Base-by-base conservation (phyloP, 2,888 invertebrate genomes). In the Buathra laborator region DNA sequence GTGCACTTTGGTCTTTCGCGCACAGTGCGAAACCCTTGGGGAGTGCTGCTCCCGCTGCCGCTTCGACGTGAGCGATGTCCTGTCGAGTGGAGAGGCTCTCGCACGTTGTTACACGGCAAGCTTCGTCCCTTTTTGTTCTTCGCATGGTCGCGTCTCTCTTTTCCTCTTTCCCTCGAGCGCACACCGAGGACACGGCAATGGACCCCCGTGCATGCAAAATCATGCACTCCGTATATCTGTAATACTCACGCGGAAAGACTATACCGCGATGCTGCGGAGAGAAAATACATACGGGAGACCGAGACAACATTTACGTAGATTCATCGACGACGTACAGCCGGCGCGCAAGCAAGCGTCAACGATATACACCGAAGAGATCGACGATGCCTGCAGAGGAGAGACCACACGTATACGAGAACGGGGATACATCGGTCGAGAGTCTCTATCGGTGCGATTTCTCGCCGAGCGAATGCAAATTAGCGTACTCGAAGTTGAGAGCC, bases 51-150 rank as follows among this genome's bases (percentile, higher is more conserved):
- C 51, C 76, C 51, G 88, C 90, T 90, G 90, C 32, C 62, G 14
- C 62, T 62, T 24, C 88, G 90, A 88, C 91, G 89, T 92, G 92
- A 93, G 91, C 91, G 89, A 92, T 92, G 91, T 91, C 90, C 90
- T 90, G 91, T 90, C 90, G 89, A 44, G 67, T 24, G 88, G 88
- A 88, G 83, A 82, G 79, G 85, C 86, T 89, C 90, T 89, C 89
- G 89, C 90, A 90, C 89, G 88, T 87, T 79, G 76, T 70, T 64
- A 68, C 78, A 78, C 62, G 78, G 44, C 14, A 75, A 59, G 29
- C 29, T 9, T 66, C 67, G 37, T 71, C 71, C 84, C 71, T 72
- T 83, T 76, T 76, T 43, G 75, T 74, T 62, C 81, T 68, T 67
- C 59, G 24, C 37, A 10, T 62, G 43, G 19, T 44, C 64, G 56